Conservation (phyloP, 2,113 vertebrate genomes). For the Corythoichthys haematopterus region DNA sequence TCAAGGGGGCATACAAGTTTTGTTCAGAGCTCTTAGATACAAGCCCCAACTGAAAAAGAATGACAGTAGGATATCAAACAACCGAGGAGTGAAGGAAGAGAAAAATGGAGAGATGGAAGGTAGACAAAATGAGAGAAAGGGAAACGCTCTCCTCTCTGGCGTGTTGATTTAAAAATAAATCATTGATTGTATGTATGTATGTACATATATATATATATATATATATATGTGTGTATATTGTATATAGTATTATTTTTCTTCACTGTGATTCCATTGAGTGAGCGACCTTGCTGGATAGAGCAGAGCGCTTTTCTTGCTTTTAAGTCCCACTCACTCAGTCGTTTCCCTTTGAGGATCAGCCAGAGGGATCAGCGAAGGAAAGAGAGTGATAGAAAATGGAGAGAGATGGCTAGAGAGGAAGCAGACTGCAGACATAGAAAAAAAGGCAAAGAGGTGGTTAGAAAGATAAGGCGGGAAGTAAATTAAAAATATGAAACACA, state of each 20-base stretch:
- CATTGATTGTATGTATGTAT: no score
- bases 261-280: constrained; percentile 51
- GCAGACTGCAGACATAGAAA: constrained; percentile 26
- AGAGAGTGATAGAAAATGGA: constrained; percentile 51
- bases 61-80: constrained; percentile 66
- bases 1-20: constrained; percentile 55
- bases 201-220: no score
- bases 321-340: constrained; percentile 69
- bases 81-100: constrained; percentile 59
- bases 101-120: constrained; percentile 42
- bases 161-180: constrained; percentile 15
- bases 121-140: constrained; percentile 48
- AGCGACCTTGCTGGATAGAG: constrained; percentile 66
- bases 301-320: constrained; percentile 59
- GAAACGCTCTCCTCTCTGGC: constrained; percentile 45
- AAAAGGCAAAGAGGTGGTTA: constrained; percentile 14
- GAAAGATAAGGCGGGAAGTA: constrained; percentile 22
- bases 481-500: constrained; percentile 37
- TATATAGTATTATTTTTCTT: constrained; percentile 8
- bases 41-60: constrained; percentile 49
- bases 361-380: constrained; percentile 68
- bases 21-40: constrained; percentile 49
- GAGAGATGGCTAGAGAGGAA: constrained; percentile 45
- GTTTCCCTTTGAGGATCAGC: constrained; percentile 70
- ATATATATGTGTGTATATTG: constrained; percentile 15